Evolutionary conservation across 2,797 vertebrate genomes (phyloP), one percentile per base, ranked within the genome.

Genomic region (Clangula hyemalis): DNA sequence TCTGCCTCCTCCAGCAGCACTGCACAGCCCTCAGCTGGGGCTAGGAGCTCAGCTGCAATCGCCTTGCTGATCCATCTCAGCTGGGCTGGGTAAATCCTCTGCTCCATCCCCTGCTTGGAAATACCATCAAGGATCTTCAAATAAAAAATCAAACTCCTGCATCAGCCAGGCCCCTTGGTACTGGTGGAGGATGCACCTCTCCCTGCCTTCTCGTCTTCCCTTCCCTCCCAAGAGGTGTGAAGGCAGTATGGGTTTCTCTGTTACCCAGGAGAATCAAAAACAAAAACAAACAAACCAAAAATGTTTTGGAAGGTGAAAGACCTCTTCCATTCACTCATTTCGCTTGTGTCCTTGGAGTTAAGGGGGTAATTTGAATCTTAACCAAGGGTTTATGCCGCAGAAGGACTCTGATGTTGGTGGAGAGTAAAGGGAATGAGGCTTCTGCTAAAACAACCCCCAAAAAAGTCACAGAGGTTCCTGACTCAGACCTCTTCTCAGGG

Each of bases 141-240:
- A 69, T 47, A 78, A 83, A 90, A 28, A 0, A 11, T 10, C 61
- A 62, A 10, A 25, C 1, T 71, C 10, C 62, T 72, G 49, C 38
- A 10, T 7, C 17, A 4, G 14, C 36, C 0, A 0, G 22, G 34
- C 2, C 16, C 19, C 22, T 30, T 0, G 3, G 25, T 56, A 54
- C 62, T 3, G 10, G 49, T 32, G 71, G 65, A 64, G 0, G 11
- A 30, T 51, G 68, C 30, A 81, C 75, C 8, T 2, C 9, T 68
- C 36, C 43, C 8, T 2, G 0, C 68, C 73, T 62, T 74, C 87
- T 70, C 18, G 43, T 64, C 45, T 64, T 57, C 30, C 24, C 30
- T 70, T 60, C 43, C 61, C 60, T 38, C 22, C 24, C 0, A 0
- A 28, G 60, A 61, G 43, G 25, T 65, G 1, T 76, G 53, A 19